Evolutionary conservation across 2,797 vertebrate species (phyloP).

Genomic region (Microctenopoma lineatum): DNA sequence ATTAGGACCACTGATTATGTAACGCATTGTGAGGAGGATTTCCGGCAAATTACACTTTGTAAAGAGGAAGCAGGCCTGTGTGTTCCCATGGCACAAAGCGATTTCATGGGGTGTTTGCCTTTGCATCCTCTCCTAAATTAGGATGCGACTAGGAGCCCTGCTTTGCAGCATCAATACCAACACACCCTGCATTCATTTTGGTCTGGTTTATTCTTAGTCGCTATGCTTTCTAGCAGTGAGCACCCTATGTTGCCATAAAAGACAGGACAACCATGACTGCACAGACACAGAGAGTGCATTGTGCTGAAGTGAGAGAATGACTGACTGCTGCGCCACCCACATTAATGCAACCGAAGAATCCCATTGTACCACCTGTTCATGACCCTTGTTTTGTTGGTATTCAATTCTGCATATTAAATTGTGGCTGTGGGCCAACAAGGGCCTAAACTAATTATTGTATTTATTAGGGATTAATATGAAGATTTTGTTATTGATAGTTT

Average conservation of each 20-base stretch:
- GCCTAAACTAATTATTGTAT: neutral
- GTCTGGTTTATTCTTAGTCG: constrained; percentile 63
- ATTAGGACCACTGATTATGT: constrained; percentile 63
- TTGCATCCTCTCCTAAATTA: constrained; percentile 73
- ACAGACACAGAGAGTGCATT: constrained; percentile 68
- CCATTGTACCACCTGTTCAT: constrained; percentile 45
- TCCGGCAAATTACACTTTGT: constrained; percentile 72
- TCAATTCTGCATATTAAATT: neutral
- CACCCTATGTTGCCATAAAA: constrained; percentile 58
- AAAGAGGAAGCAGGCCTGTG: constrained; percentile 60
- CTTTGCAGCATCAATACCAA: constrained; percentile 60
- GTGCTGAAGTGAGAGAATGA: constrained; percentile 65
- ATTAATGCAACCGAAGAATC: constrained; percentile 44
- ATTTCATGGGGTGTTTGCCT: constrained; percentile 74
- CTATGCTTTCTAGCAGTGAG: constrained; percentile 47
- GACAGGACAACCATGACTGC: constrained; percentile 61
- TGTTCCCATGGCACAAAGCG: constrained; percentile 70
- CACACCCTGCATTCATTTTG: constrained; percentile 55
- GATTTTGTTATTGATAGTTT: neutral
- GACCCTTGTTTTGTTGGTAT: constrained; percentile 28
- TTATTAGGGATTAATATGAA: neutral
- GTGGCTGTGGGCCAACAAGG: neutral
- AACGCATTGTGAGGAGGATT: constrained; percentile 74
- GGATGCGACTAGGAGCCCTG: constrained; percentile 51
- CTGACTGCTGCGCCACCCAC: constrained; percentile 60